Conservation (phyloP, 2,888 invertebrate genomes). For the Catocala nupta region DNA sequence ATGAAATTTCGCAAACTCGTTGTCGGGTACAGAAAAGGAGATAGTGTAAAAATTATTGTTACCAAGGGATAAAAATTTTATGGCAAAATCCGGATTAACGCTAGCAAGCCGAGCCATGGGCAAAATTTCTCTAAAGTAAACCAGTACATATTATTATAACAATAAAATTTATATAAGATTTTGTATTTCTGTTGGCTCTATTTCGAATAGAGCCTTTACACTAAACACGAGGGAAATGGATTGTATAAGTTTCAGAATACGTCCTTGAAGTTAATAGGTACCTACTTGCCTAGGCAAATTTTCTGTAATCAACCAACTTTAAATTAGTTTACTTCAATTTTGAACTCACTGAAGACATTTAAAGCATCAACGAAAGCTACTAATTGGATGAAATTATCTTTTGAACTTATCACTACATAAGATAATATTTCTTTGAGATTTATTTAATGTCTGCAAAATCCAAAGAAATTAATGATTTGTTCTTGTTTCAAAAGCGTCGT, state of each 20-base stretch:
- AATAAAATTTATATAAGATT: too few relatives aligned
- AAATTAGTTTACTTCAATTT: constrained; percentile 24
- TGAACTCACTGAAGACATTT: constrained; percentile 10
- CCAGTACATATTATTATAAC: not conserved
- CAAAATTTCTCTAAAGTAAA: too few relatives aligned
- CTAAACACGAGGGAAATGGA: constrained; percentile 6
- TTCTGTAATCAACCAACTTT: constrained; percentile 17
- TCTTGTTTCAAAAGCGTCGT: too few relatives aligned
- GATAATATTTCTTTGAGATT: not conserved
- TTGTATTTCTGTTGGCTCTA: not conserved
- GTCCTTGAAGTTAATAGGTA: constrained; percentile 10
- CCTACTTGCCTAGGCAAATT: constrained; percentile 14
- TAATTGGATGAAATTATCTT: constrained; percentile 11
- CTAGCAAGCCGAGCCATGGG: too few relatives aligned
- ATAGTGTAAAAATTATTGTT: too few relatives aligned
- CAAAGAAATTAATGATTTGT: not conserved
- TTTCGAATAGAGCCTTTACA: not conserved
- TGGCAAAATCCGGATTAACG: too few relatives aligned
- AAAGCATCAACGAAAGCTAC: constrained; percentile 8
- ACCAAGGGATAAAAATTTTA: too few relatives aligned
- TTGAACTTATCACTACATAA: not conserved
- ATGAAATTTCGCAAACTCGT: too few relatives aligned
- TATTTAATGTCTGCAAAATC: not conserved
- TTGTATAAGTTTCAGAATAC: constrained; percentile 4
- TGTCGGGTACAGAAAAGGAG: too few relatives aligned